A percentile compares a stretch with the other conserved stretches of the same genome.
Conservation (phyloP, 2,113 vertebrate species). For the Hydropotes inermis region DNA sequence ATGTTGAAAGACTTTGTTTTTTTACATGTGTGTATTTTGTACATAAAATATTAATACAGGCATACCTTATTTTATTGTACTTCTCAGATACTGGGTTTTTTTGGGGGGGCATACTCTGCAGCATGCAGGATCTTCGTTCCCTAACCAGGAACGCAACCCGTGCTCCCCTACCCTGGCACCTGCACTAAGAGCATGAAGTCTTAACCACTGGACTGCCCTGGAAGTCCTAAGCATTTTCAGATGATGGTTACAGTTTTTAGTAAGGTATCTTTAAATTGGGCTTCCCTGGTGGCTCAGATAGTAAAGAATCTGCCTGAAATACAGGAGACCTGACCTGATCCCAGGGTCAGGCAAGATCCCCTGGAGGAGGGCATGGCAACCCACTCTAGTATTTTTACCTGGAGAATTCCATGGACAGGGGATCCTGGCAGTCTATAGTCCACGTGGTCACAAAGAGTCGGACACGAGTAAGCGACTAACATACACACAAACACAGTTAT, state of each 20-base stretch:
- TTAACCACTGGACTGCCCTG: background rate
- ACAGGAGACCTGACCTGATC: background rate
- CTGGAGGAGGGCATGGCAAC: background rate
- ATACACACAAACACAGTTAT: background rate
- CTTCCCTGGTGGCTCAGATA: background rate
- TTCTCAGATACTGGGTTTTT: background rate
- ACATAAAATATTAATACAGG: background rate
- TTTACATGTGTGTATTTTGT: background rate
- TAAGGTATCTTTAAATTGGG: background rate
- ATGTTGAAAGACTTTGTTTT: background rate
- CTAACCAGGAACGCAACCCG: background rate
- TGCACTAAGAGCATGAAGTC: background rate
- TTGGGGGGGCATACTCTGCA: background rate
- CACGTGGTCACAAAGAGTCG: background rate
- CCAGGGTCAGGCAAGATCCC: background rate
- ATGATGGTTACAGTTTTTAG: background rate
- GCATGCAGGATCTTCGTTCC: background rate
- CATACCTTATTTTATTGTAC: background rate
- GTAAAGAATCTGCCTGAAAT: background rate
- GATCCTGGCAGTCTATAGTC: background rate
- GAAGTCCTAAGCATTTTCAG: background rate
- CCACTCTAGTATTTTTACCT: background rate
- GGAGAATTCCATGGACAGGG: background rate
- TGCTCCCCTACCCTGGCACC: accelerated
- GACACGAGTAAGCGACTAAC: background rate